These are phyloP conservation scores for Chouioia cunea DNA, from an alignment of 2,888 invertebrate species.

Conservation along the genomic window DNA sequence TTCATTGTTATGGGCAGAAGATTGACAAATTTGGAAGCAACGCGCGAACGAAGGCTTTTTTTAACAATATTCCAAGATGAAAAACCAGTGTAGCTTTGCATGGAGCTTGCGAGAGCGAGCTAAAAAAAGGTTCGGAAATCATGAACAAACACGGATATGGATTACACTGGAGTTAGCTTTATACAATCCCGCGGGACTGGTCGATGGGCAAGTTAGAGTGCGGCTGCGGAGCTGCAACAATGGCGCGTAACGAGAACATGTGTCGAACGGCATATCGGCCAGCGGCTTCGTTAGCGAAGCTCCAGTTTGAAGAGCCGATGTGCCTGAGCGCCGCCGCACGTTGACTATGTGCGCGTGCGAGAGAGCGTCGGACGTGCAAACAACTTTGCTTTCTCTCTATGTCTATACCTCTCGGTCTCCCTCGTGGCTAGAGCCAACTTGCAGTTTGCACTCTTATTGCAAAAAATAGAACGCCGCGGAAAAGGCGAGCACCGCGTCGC, in stretches of 20 bases:
- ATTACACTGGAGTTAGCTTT: slow-evolving; percentile 45
- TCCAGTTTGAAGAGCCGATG: slow-evolving; percentile 36
- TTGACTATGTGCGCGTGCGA: too few relatives aligned
- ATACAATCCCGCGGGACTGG: slow-evolving; percentile 51
- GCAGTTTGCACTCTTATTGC: slow-evolving; percentile 29
- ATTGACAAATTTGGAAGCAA: neutral
- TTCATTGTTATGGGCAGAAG: neutral
- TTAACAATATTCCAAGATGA: slow-evolving; percentile 26
- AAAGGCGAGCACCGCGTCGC: slow-evolving; percentile 15
- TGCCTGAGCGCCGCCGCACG: slow-evolving; percentile 8
- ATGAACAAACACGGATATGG: slow-evolving; percentile 54
- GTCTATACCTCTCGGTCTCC: neutral
- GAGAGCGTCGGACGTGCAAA: too few relatives aligned
- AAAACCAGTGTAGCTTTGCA: slow-evolving; percentile 17
- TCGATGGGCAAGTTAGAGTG: slow-evolving; percentile 29
- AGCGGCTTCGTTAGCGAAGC: slow-evolving; percentile 58
- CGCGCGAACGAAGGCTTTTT: neutral
- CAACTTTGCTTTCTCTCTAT: slow-evolving; percentile 5
- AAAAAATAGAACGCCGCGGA: slow-evolving; percentile 35
- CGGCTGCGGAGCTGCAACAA: slow-evolving; percentile 54
- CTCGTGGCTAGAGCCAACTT: slow-evolving; percentile 27
- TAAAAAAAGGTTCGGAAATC: slow-evolving; percentile 57
- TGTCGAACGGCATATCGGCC: slow-evolving; percentile 53
- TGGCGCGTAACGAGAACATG: slow-evolving; percentile 63
- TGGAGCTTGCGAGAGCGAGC: slow-evolving; percentile 14